A percentile compares a stretch with the other conserved stretches of the same genome.
Conservation (phyloP, 2,113 vertebrate genomes). For the Caranx melampygus region DNA sequence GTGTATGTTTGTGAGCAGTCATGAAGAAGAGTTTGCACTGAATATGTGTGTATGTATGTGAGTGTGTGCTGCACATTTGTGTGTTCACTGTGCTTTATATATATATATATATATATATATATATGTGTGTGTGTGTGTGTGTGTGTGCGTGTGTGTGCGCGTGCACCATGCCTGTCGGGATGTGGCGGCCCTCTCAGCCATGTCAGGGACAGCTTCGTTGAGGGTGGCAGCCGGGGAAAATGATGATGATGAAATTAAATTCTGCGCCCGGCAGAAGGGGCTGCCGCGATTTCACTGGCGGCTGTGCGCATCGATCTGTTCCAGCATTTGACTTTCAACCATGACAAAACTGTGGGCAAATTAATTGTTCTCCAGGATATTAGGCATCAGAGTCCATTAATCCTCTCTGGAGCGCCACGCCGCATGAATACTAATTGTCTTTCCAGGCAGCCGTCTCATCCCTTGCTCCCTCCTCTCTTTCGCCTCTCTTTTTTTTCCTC, state of each 20-base stretch:
- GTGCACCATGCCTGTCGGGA: constrained; percentile 67
- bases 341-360: constrained; percentile 99
- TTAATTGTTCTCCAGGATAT: constrained; percentile 99
- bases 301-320: constrained; percentile 98
- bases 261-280: constrained; percentile 93
- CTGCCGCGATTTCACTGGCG: constrained; percentile 91
- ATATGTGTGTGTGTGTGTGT: constrained; percentile 22
- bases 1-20: constrained; percentile 25
- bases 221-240: constrained; percentile 86
- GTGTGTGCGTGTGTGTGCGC: constrained; percentile 34
- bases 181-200: constrained; percentile 82
- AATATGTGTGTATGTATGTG: constrained; percentile 29
- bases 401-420: constrained; percentile 96
- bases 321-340: constrained; percentile 99
- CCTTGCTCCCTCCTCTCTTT: constrained; percentile 75
- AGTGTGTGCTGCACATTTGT: constrained; percentile 34
- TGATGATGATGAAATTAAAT: constrained; percentile 97
- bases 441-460: constrained; percentile 86
- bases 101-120: too few relatives aligned
- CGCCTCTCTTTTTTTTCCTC: constrained; percentile 44
- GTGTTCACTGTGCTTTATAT: constrained; percentile 24
- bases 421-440: constrained; percentile 95
- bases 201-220: constrained; percentile 86
- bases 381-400: constrained; percentile 99
- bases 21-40: constrained; percentile 30